Evolutionary conservation across 1,140 invertebrate genomes (phyloP).

Genomic region (Pachypeltis micranthus): DNA sequence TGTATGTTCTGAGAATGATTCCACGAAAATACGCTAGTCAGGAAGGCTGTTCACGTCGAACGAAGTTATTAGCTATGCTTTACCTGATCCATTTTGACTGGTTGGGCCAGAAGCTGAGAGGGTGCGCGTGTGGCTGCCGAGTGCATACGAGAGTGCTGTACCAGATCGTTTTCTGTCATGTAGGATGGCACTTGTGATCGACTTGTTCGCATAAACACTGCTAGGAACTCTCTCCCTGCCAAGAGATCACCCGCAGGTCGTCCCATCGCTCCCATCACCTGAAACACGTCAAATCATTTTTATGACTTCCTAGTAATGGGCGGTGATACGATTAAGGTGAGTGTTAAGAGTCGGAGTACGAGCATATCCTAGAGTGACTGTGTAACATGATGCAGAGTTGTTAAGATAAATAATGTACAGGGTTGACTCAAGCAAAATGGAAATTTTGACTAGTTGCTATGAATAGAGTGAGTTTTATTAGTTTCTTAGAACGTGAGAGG

Average conservation of each 20-base stretch:
- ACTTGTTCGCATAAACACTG: constrained; percentile 37
- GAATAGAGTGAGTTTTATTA: too few relatives aligned
- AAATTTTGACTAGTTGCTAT: too few relatives aligned
- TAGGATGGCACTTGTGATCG: constrained; percentile 31
- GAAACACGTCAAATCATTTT: constrained; percentile 22
- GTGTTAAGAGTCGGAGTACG: background rate
- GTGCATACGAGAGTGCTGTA: background rate
- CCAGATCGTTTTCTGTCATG: background rate
- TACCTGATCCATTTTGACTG: constrained; percentile 34
- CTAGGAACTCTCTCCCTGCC: constrained; percentile 44
- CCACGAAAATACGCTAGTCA: too few relatives aligned
- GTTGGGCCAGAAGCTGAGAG: constrained; percentile 29
- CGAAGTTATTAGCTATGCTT: too few relatives aligned
- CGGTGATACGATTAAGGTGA: background rate
- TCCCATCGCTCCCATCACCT: constrained; percentile 29
- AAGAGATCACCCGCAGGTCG: constrained; percentile 38
- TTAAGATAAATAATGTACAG: background rate
- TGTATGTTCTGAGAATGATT: too few relatives aligned
- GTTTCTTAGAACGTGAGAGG: too few relatives aligned
- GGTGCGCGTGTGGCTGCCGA: constrained; percentile 11
- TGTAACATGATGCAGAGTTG: background rate
- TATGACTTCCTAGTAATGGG: background rate
- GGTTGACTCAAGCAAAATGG: too few relatives aligned
- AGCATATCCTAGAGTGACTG: background rate
- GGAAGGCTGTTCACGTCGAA: too few relatives aligned